phyloP scores from a whole-genome alignment of 2,113 vertebrate genomes.

The Engystomops pustulosus region DNA sequence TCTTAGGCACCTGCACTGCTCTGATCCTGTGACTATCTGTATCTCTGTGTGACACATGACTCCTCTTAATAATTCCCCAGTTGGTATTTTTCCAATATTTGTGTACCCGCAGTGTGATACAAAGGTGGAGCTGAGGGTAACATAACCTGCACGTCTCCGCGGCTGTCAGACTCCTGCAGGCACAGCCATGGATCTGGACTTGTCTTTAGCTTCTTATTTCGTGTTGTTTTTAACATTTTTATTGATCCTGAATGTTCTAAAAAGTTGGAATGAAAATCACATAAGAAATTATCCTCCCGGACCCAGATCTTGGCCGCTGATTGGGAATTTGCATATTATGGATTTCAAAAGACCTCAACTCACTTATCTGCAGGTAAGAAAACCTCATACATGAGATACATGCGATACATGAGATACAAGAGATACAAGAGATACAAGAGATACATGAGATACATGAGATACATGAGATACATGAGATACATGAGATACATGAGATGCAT shows the following conservation, averaged over 20 bases:
- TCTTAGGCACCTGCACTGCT: too few relatives aligned
- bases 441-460: too few relatives aligned
- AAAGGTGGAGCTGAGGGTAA: background rate
- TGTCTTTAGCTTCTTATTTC: background rate
- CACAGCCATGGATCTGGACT: background rate
- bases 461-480: too few relatives aligned
- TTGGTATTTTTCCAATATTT: too few relatives aligned
- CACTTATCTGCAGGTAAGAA: background rate
- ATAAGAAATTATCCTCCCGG: background rate
- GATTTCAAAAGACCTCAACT: background rate
- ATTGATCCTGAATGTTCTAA: background rate
- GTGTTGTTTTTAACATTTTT: background rate
- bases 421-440: too few relatives aligned
- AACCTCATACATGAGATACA: too few relatives aligned
- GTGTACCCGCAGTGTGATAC: background rate
- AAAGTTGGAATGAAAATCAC: background rate
- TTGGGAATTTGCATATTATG: background rate
- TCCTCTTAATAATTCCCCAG: too few relatives aligned
- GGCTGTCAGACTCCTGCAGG: too few relatives aligned
- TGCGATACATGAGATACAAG: too few relatives aligned
- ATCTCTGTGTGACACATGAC: too few relatives aligned
- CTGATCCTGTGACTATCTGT: too few relatives aligned
- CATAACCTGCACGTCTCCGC: background rate
- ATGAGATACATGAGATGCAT: too few relatives aligned
- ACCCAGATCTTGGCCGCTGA: background rate